phyloP scores from a whole-genome alignment of 2,113 vertebrate genomes.

The Phodopus roborovskii region DNA sequence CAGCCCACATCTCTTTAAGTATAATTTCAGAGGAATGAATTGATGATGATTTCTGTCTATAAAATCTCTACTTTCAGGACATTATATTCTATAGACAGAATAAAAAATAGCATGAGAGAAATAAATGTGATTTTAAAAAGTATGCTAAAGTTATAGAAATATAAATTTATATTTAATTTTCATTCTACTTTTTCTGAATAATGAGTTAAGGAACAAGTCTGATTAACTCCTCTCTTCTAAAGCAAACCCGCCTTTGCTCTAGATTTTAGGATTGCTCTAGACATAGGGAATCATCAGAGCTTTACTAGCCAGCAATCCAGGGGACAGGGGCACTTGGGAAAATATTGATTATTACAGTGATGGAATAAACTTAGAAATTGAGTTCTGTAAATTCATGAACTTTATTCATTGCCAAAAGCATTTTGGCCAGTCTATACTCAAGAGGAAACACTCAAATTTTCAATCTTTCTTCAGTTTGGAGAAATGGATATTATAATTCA shows the following conservation, averaged over 20 bases:
- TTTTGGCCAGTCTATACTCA: not conserved
- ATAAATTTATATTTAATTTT: not conserved
- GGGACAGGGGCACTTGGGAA: not conserved
- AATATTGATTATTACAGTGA: not conserved
- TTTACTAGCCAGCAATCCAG: constrained; percentile 58
- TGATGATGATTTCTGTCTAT: not conserved
- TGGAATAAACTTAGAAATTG: constrained; percentile 38
- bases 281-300: not conserved
- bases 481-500: not conserved
- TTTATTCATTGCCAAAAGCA: not conserved
- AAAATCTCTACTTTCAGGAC: not conserved
- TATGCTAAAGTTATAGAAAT: not conserved
- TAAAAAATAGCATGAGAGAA: not conserved
- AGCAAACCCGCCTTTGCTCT: not conserved
- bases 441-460: not conserved
- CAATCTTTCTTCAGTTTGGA: not conserved
- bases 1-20: not conserved
- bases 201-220: not conserved
- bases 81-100: not conserved
- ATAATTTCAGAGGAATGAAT: not conserved
- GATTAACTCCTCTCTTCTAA: not conserved
- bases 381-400: not conserved
- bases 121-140: not conserved
- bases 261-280: not conserved
- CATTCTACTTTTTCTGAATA: not conserved